Evolutionary conservation across 2,888 invertebrate species (phyloP).

Genomic region (Clostera curtula): DNA sequence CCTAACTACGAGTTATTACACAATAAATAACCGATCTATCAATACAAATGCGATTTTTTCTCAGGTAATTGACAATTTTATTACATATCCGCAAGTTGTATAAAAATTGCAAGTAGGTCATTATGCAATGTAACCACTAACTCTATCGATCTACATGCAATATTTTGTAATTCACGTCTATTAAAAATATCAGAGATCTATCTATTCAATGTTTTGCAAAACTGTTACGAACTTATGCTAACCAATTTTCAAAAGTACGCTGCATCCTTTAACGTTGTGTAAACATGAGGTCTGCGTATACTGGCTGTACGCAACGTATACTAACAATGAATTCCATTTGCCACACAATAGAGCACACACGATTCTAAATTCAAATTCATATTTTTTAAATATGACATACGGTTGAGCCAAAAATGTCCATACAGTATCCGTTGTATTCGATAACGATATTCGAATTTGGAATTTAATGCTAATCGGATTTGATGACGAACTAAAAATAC

Average conservation of each 20-base stretch:
- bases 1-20: constrained; percentile 6
- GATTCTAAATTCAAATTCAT: constrained; percentile 66
- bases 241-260: constrained; percentile 15
- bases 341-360: constrained; percentile 68
- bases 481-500: no score
- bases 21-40: constrained; percentile 12
- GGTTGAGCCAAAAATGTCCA: constrained; percentile 20
- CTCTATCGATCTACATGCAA: constrained; percentile 20
- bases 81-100: constrained; percentile 25
- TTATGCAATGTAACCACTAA: constrained; percentile 21
- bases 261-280: constrained; percentile 13
- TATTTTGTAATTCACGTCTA: constrained; percentile 36
- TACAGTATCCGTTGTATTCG: no score
- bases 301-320: constrained; percentile 43
- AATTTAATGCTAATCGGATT: no score
- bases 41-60: constrained; percentile 21
- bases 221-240: constrained; percentile 16
- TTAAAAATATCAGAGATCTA: constrained; percentile 22
- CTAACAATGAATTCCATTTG: constrained; percentile 62
- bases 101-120: constrained; percentile 25
- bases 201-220: constrained; percentile 46
- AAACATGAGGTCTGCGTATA: constrained; percentile 25
- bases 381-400: constrained; percentile 41
- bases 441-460: no score
- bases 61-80: constrained; percentile 24